Evolutionary conservation across 1,140 invertebrate species (phyloP), one percentile per base, ranked within the genome.

Genomic region (Formica selysi): DNA sequence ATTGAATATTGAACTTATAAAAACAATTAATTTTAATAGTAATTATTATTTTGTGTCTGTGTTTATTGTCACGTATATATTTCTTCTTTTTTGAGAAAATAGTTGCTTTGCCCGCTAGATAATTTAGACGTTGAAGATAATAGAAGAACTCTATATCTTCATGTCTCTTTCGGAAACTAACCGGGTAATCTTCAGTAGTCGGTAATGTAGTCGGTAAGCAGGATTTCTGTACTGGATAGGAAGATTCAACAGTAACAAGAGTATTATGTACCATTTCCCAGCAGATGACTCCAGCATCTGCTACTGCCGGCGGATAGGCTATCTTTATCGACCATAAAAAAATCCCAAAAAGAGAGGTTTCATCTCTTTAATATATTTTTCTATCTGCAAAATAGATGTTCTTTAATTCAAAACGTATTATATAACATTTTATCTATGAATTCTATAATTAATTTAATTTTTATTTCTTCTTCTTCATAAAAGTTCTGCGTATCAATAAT

Each of bases 171-270:
- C 70, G 41, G 80, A 81, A 87, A 74, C 88, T 87, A 71, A 19
- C 51, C 44, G 41, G 81, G 73, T 90, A 80, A 67, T 83, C 59
- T 87, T 76, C 61, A 44, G 61, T 85, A 88, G 90, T 90, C 92
- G 92, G 86, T 90, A 92, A 90, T 73, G 68, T 61, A 89, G 92
- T 84, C 65, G 89, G 89, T 90, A 90, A 90, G 81, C 54, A 65
- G 78, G 88, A 32, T 90, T n/a, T 38, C 85, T 83, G 29, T 71
- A 64, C 38, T 22, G 41, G 29, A 22, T 41, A 36, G 59, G 29
- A 76, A 65, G 70, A 65, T 76, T 41, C 48, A 29, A 57, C 29
- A 71, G 71, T 87, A 90, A 89, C 85, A 48, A 76, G 57, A 64
- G 57, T 76, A 87, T 73, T 79, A 81, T 81, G 70, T 51, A 54